Percentiles rank a stretch among this genome's conserved stretches.
Evolutionary conservation across 2,888 invertebrate genomes (phyloP).

Genomic region (Ennomos erosarius): DNA sequence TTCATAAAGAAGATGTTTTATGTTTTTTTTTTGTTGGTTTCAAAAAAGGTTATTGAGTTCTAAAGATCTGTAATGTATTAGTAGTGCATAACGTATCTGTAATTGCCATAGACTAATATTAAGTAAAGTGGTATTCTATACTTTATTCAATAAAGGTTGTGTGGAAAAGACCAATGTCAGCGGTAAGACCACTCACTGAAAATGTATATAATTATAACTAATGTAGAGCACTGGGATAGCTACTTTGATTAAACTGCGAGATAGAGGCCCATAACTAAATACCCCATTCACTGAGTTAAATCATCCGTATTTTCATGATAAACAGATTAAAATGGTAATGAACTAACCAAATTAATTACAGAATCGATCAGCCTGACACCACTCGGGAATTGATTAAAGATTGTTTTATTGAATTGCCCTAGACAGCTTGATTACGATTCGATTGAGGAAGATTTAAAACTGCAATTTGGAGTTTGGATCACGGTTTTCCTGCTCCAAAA

Average conservation of each 20-base stretch:
- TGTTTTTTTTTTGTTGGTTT: too few species aligned
- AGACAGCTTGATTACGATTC: conserved; percentile 16
- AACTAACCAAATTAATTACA: conserved; percentile 8
- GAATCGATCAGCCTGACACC: conserved; percentile 5
- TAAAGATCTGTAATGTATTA: too few species aligned
- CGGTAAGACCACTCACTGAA: too few species aligned
- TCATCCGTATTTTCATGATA: conserved; percentile 1
- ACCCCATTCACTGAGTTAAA: not conserved
- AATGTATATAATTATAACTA: too few species aligned
- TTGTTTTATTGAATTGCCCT: conserved; percentile 17
- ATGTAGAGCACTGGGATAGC: too few species aligned
- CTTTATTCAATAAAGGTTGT: too few species aligned
- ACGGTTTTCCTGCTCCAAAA: conserved; percentile 19
- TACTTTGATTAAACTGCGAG: not conserved
- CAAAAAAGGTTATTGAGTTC: too few species aligned
- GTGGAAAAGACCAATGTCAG: too few species aligned
- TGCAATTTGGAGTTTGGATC: conserved; percentile 14
- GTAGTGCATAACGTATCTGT: too few species aligned
- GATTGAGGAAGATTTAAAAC: conserved; percentile 15
- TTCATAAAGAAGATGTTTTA: too few species aligned
- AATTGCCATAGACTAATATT: too few species aligned
- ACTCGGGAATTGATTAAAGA: conserved; percentile 9
- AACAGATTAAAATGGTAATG: conserved; percentile 3
- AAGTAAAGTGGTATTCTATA: too few species aligned
- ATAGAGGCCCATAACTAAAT: not conserved